Evolutionary conservation across 2,113 vertebrate genomes (phyloP), one percentile per base, ranked within the genome.

Genomic region (Paracanthobrama guichenoti): DNA sequence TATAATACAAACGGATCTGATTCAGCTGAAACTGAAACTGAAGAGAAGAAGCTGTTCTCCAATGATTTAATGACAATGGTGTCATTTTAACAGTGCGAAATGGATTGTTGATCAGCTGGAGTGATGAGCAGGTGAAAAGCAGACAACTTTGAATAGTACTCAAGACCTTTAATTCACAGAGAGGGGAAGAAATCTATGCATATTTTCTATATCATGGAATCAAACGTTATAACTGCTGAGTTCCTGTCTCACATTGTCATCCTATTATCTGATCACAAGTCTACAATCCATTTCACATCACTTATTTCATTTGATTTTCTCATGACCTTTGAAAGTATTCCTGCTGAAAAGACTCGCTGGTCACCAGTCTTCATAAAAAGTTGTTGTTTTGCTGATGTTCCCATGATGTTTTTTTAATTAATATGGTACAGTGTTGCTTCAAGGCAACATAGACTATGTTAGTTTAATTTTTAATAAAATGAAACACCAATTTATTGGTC

Each of bases 81-180:
- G 11, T 67, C 11, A 20, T 48, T 67, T 67, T 20, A 62, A 7
- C n/a, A 0, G n/a, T 62, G 57, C 20, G 14, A 46, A 79, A 62
- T 16, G 10, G 42, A 8, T 44, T 79, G 76, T 9, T 26, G 39
- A 11, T 62, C 13, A 8, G 9, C 24, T 26, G 8, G n/a, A 62
- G 39, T 11, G 55, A 79, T 62, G 76, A 79, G n/a, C 44, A 48
- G n/a, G n/a, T 26, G 57, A 62, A 79, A 80, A n/a, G 59, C 24
- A 46, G 14, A 44, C 8, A 42, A 59, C 28, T 26, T 22, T 20
- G 1, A 79, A 79, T 14, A 77, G 35, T 46, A 18, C 16, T 72
- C 22, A 13, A 78, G 39, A 24, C 55, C 18, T 80, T 80, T 18
- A 50, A 66, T 50, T 80, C 44, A 48, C 10, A 66, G 42, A 20